Evolutionary conservation across 1,140 invertebrate genomes (phyloP), one percentile per base, ranked within the genome.

Genomic region (Centruroides vittatus): DNA sequence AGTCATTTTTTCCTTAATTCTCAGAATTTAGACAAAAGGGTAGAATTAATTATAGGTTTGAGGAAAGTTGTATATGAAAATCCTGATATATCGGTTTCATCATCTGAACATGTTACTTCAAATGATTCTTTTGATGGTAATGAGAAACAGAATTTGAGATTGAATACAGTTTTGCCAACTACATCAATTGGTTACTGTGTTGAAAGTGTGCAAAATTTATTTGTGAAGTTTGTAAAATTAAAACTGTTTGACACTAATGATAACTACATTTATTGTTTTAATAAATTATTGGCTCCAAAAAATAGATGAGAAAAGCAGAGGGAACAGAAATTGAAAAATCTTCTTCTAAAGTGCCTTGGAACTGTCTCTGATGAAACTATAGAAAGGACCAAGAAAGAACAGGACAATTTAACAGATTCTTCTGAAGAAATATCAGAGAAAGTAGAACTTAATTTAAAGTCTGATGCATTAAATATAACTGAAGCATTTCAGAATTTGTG

Each of bases 191-290:
- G 71, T 56, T 80, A 81, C 64, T 86, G 85, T 70, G 75, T 84
- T 11, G 75, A 81, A 58, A 78, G 81, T 61, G 87, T 85, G 65
- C 81, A 87, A 70, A 73, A 78, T 12, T 85, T 87, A 65, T 84
- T 83, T 65, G 77, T 82, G 2, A 76, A 78, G 49, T 76, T 84
- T 63, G 67, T 83, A 2, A 73, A 72, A 49, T 51, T 58, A 36
- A 66, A 64, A 59, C 35, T 66, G 7, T 53, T 66, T 35, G 51
- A n/a, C 36, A 47, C 61, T 50, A 13, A 52, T 49, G 35, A 61
- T 11, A 41, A 54, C 47, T 52, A 50, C 13, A 49, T 58, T 46
- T 10, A 74, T 5, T 69, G 77, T 46, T 77, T 77, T 52, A 66
- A 76, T 62, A 57, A 75, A 11, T 66, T 74, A 36, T 65, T 75